These are phyloP conservation scores for roundworm (Caenorhabditis elegans) DNA, from an alignment of 1,140 invertebrate species.

Conservation along the genomic window DNA sequence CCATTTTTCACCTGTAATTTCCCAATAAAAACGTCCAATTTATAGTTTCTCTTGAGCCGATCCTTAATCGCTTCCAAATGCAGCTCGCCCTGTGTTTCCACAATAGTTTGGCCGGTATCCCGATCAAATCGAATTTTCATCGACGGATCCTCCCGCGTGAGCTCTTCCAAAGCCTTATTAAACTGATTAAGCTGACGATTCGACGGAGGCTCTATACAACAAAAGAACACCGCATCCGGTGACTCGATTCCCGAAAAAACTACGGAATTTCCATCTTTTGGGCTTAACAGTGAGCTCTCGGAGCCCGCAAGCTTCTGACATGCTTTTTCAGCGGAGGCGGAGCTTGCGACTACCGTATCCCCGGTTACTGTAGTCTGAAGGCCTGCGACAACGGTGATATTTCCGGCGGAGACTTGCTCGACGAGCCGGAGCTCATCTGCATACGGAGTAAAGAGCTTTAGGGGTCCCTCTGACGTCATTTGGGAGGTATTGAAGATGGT, in stretches of 20 bases:
- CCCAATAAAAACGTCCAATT: constrained; percentile 88
- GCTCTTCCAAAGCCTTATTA: constrained; percentile 80
- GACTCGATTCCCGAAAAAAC: constrained; percentile 73
- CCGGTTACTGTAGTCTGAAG: constrained; percentile 81
- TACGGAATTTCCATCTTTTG: neutral
- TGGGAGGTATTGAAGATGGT: constrained; percentile 79
- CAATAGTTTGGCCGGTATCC: constrained; percentile 61
- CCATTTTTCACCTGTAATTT: constrained; percentile 79
- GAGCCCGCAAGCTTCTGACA: constrained; percentile 28
- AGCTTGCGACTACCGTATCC: constrained; percentile 78
- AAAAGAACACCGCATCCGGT: constrained; percentile 93
- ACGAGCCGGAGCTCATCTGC: constrained; percentile 84
- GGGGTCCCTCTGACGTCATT: constrained; percentile 72
- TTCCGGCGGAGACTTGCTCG: constrained; percentile 71
- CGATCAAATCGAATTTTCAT: constrained; percentile 68
- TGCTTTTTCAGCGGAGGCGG: constrained; percentile 68
- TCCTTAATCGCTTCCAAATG: constrained; percentile 92
- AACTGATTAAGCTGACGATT: constrained; percentile 76
- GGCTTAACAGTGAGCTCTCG: neutral
- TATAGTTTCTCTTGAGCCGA: constrained; percentile 82
- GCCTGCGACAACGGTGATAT: constrained; percentile 86
- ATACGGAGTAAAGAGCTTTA: constrained; percentile 75
- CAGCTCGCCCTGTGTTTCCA: constrained; percentile 83
- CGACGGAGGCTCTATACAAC: constrained; percentile 89
- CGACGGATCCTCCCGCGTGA: constrained; percentile 91